Base-by-base conservation (phyloP, 35 echinoderm and acorn worm genomes). In the Lytechinus pictus region DNA sequence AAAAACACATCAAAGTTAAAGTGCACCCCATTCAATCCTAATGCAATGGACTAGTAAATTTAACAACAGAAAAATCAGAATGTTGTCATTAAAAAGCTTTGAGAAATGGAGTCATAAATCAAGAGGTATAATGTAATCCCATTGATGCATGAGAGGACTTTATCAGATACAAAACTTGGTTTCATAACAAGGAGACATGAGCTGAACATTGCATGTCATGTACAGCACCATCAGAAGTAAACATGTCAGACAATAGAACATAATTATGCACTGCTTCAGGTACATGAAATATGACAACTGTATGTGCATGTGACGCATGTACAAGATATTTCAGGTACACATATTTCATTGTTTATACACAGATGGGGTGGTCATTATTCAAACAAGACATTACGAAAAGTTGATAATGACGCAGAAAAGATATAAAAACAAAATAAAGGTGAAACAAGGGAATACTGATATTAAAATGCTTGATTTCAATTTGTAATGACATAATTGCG, bases 11-110 rank as follows among this genome's bases (percentile, higher is more conserved):
- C 66, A 79, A 79, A 79, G n/a, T 7, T 79, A 27, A 79, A 79
- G 66, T 79, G 66, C 19, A 79, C 3, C 16, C 19, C 12, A 79
- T 79, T 79, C 66, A 79, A 79, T 79, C 66, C 14, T 24, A 6
- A 79, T 79, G 66, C 66, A 79, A 79, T 79, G 19, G n/a, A 79
- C 66, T n/a, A 79, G 66, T 24, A 79, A 79, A 79, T 79, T 79
- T 3, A 79, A 8, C 66, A 79, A n/a, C 21, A 79, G 66, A 79
- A 79, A 6, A 79, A 5, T 79, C 19, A 7, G 21, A 79, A 79
- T 79, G 66, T 79, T 79, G 66, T 14, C 66, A 79, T 79, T 79
- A 79, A 4, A 79, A 79, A 79, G 21, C 66, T 24, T 79, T 24
- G 6, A 24, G 21, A 24, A n/a, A 79, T 24, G 19, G 66, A 79